Evolutionary conservation across 2,888 invertebrate species (phyloP).

Genomic region (Drosophila glabriapex): DNA sequence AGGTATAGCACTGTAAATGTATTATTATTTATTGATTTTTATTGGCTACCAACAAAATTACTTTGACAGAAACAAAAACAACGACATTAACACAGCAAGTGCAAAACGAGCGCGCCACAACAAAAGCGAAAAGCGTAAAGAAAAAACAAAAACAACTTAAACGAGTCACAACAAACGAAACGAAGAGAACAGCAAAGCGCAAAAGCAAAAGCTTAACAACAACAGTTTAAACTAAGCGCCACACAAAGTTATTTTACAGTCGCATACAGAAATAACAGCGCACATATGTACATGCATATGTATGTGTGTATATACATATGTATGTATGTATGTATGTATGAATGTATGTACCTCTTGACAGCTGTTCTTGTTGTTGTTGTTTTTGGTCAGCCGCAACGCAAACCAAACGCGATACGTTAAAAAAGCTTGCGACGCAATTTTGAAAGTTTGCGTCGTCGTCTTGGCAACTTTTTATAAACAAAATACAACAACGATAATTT

Average conservation of each 20-base stretch:
- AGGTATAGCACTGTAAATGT: conserved; percentile 52
- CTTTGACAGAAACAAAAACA: conserved; percentile 44
- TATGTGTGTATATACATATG: background rate
- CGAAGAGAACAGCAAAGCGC: conserved; percentile 28
- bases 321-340: background rate
- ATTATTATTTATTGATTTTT: conserved; percentile 80
- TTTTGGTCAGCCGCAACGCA: conserved; percentile 19
- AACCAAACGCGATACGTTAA: conserved; percentile 18
- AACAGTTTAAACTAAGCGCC: conserved; percentile 36
- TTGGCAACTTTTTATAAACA: conserved; percentile 73
- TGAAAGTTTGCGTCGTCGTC: conserved; percentile 75
- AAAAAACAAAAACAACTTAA: conserved; percentile 22
- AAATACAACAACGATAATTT: conserved; percentile 48
- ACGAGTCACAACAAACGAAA: conserved; percentile 55
- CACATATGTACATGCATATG: background rate
- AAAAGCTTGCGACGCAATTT: conserved; percentile 75
- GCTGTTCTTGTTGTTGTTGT: conserved; percentile 32
- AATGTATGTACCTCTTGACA: conserved; percentile 11
- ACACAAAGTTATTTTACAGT: conserved; percentile 44
- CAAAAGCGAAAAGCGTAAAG: conserved; percentile 52
- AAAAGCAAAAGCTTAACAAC: conserved; percentile 30
- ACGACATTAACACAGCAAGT: conserved; percentile 8
- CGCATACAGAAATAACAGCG: conserved; percentile 42
- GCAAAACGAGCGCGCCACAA: conserved; percentile 73
- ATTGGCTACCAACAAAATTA: conserved; percentile 53